Base-by-base conservation (phyloP, 2,888 invertebrate species). In the Cotesia congregata region DNA sequence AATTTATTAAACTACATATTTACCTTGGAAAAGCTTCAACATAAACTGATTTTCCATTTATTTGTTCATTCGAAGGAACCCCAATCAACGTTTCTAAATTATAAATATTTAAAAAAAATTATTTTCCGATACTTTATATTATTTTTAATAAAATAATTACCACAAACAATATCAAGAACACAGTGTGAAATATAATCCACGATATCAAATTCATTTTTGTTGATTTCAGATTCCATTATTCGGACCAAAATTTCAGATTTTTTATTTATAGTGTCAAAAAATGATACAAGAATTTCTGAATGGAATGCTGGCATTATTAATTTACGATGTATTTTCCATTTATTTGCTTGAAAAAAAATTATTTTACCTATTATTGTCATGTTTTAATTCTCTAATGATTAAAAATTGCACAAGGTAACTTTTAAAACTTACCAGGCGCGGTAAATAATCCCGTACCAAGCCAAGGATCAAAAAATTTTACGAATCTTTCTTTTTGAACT, bases 241-340 rank as follows among this genome's bases (percentile, higher is more conserved):
- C 65, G 77, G 3, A 80, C 71, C 82, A 85, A 79, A 38, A 83
- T 75, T 68, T 82, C 77, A 7, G 85, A 81, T 74, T 85, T 80
- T 60, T 75, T 77, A 0, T 80, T 80, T 64, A 85, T 85, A 62
- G 85, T 78, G 20, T 85, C 85, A 17, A 85, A 82, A 64, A 85
- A 85, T 3, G 84, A 83, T 74, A 84, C 83, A 59, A 85, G 77
- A 68, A 84, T 82, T 77, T 78, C 79, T 38, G 72, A 75, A 77
- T 84, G 84, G 70, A 85, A 85, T 17, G 85, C 83, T 17, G 85
- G 85, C 78, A 79, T 77, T 20, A 85, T 85, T 30, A 85, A 72
- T 80, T 83, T 85, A 12, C 85, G 83, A 68, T 85, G 85, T n/a
- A 82, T 68, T 15, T 83, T 80, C 85, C 85, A 85, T 80, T 82